Percentiles rank a stretch among this genome's conserved stretches.
These are phyloP conservation scores for Chymomyza procnemis DNA, from an alignment of 2,888 invertebrate genomes.

Conservation along the genomic window DNA sequence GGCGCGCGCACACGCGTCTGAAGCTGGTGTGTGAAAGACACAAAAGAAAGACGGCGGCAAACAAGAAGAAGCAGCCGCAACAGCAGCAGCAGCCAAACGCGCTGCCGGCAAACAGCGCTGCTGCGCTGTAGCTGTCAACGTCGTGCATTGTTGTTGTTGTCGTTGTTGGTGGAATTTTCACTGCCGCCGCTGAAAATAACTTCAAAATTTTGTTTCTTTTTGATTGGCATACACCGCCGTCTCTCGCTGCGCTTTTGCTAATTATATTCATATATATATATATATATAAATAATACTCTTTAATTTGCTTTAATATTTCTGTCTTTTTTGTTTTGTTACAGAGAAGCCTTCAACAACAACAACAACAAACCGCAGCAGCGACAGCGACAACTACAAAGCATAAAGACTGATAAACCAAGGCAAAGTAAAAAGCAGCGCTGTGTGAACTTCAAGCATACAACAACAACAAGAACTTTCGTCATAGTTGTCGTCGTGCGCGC, in stretches of 20 bases:
- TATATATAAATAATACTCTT: not conserved
- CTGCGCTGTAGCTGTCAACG: conserved; percentile 22
- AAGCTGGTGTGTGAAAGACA: conserved; percentile 49
- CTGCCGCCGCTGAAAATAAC: conserved; percentile 60
- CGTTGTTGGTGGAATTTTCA: conserved; percentile 56
- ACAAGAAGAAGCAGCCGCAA: conserved; percentile 50
- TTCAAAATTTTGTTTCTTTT: conserved; percentile 46
- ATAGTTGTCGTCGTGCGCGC: too few species aligned
- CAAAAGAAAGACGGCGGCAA: conserved; percentile 60
- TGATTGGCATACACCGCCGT: conserved; percentile 34
- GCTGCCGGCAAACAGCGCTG: conserved; percentile 51
- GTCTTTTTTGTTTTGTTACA: conserved; percentile 32
- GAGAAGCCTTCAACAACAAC: conserved; percentile 27
- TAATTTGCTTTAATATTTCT: conserved; percentile 15
- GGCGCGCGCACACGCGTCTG: conserved; percentile 36
- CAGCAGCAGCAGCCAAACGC: too few species aligned
- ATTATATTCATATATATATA: conserved; percentile 1
- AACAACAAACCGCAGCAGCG: not conserved
- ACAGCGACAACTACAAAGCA: conserved; percentile 18
- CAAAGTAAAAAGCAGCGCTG: not conserved
- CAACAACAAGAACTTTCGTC: too few species aligned
- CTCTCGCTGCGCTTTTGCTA: not conserved
- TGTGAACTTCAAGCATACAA: too few species aligned
- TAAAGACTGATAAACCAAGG: conserved; percentile 5
- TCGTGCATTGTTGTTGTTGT: conserved; percentile 36